Base-by-base conservation (phyloP, 92 coral and sea anemone genomes). In the Porites divaricata region DNA sequence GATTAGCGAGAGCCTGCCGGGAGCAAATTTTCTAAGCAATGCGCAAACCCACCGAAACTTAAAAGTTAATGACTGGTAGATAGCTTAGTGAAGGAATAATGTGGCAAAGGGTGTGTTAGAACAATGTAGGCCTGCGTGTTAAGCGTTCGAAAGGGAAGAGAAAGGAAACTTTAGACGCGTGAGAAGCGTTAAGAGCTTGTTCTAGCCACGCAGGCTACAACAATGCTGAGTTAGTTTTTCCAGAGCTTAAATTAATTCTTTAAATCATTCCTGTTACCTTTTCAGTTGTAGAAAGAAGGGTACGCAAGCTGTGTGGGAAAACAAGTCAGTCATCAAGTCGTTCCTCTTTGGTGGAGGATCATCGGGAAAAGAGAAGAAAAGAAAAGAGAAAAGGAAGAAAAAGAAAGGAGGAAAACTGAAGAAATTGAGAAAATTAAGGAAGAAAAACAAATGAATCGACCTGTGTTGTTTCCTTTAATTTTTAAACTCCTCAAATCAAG, bases 251-350 rank as follows among this genome's bases (percentile, higher is more conserved):
- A 72, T 72, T 22, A 3, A n/a, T 22, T 72, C 22, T 24, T 49
- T 67, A 24, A n/a, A 8, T 75, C 10, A 24, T 51, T 65, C 14
- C 4, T 80, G 8, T 57, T 25, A 15, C 25, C 54, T 49, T 67
- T 67, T 2, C 58, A 91, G 94, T 25, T 91, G 94, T 49, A 78
- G 88, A 58, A 56, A 83, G 65, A 83, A 91, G 65, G 94, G 94
- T 28, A 51, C 88, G 58, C 89, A 83, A 68, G 91, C 94, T 52
- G 52, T 91, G 72, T 91, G 94, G 94, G 94, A 91, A 22, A 87
- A 91, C 85, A 79, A 85, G 57, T 67, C 67, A n/a, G 54, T 80
- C 8, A 8, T 91, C 19, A 88, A 80, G 20, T 77, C 86, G 15
- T 48, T 88, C 52, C 73, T 91, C 63, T 78, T 88, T 6, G 94